phyloP scores from a whole-genome alignment of 2,888 invertebrate genomes.

The Pogonocherus hispidulus region DNA sequence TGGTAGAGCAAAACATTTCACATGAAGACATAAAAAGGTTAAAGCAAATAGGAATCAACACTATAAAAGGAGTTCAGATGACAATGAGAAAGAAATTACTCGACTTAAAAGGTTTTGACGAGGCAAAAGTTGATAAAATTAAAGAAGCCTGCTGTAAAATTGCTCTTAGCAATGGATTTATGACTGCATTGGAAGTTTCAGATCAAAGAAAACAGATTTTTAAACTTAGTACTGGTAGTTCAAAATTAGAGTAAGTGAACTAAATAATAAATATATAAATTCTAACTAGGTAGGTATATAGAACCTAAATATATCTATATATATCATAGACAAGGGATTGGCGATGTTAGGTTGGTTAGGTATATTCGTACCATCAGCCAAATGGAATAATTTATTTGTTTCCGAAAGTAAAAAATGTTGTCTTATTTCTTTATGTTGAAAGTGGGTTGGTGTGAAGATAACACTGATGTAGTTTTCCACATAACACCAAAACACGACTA shows the following conservation, averaged over 20 bases:
- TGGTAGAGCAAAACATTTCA: conserved; percentile 76
- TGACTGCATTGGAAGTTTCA: conserved; percentile 82
- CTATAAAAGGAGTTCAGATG: conserved; percentile 87
- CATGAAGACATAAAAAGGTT: conserved; percentile 84
- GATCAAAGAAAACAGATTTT: conserved; percentile 81
- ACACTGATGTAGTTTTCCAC: too few species aligned
- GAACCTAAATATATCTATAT: too few species aligned
- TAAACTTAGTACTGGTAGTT: conserved; percentile 77
- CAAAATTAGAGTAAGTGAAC: conserved; percentile 78
- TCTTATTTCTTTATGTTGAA: too few species aligned
- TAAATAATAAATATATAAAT: too few species aligned
- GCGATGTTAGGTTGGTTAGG: too few species aligned
- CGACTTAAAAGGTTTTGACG: conserved; percentile 82
- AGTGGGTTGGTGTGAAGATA: too few species aligned
- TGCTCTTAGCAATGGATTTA: conserved; percentile 74
- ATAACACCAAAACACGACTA: too few species aligned
- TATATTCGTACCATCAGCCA: too few species aligned
- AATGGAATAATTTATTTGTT: too few species aligned
- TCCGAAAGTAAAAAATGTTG: too few species aligned
- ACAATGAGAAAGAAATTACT: conserved; percentile 80
- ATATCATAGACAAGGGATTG: too few species aligned
- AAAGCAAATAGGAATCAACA: conserved; percentile 83
- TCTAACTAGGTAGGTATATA: too few species aligned
- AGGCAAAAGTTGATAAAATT: conserved; percentile 80
- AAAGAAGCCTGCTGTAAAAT: conserved; percentile 83